Evolutionary conservation across 1,140 invertebrate species (phyloP), one percentile per base, ranked within the genome.

Genomic region (Solen grandis): DNA sequence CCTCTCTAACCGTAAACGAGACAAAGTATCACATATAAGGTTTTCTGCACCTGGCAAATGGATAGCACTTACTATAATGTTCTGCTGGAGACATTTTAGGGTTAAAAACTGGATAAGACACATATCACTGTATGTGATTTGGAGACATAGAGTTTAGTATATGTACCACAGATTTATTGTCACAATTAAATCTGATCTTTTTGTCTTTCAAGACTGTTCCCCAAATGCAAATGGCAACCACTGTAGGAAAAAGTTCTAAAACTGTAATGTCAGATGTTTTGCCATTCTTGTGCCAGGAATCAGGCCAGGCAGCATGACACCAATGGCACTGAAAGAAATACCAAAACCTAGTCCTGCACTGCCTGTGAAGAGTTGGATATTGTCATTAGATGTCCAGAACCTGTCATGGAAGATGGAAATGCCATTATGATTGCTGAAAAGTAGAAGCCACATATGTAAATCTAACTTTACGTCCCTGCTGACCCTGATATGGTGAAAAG

Each of bases 221-320:
- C 55, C 65, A 77, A 22, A 68, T 69, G n/a, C 16, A 3, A 2
- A 76, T 13, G 16, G 69, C 31, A 16, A 78, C 33, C 4, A 73
- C 60, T 31, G 80, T 74, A 16, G 75, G 81, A 29, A 79, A 57
- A 16, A 83, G 33, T 52, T 80, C 66, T n/a, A 83, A 57, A 8
- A 68, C 8, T 38, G 68, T 74, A 4, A 83, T 80, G 36, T 83
- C 81, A 13, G n/a, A 13, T 57, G 54, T 57, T 3, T 59, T 3
- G 13, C 54, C 31, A 5, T 22, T 19, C 19, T 35, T 10, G 3
- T 57, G n/a, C 69, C 81, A 83, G 5, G 14, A 3, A 3, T 13
- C 16, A 0, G 68, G 75, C 72, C 68, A 78, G 22, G 50, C 14
- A 13, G 0, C 36, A 14, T 72, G 50, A 31, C 38, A 31, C 69